phyloP scores from a whole-genome alignment of 2,888 invertebrate genomes.

The Trachelus troglodyta region DNA sequence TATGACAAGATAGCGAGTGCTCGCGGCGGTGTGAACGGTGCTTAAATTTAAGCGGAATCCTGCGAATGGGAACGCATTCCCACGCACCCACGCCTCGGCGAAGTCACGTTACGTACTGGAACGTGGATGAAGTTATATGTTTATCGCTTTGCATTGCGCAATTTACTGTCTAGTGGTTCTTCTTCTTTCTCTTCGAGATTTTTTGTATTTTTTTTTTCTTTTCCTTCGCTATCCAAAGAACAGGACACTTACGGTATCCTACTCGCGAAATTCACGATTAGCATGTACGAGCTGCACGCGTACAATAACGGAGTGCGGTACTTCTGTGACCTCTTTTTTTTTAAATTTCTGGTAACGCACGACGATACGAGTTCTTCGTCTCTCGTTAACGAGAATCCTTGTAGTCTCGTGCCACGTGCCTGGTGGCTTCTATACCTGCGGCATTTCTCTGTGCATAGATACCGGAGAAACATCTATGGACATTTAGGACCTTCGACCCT shows the following conservation, averaged over 20 bases:
- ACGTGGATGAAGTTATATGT: not conserved
- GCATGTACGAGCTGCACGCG: not conserved
- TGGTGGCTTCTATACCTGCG: not conserved
- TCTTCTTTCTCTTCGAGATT: not conserved
- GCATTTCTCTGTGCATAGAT: not conserved
- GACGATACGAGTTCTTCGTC: not conserved
- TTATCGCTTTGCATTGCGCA: not conserved
- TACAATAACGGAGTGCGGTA: not conserved
- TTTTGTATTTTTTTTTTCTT: not conserved
- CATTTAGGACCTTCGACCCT: not conserved
- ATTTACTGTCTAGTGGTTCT: not conserved
- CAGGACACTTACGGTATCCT: not conserved
- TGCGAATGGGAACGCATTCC: slow-evolving; percentile 29
- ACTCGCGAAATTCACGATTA: not conserved
- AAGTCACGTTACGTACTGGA: slow-evolving; percentile 7
- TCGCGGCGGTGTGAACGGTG: slow-evolving; percentile 4
- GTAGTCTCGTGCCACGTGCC: not conserved
- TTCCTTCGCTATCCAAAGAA: not conserved
- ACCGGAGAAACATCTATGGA: not conserved
- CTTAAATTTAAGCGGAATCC: slow-evolving; percentile 5
- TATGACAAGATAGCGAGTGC: not conserved
- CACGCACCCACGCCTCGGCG: slow-evolving; percentile 35
- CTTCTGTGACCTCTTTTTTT: not conserved
- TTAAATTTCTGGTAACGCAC: not conserved
- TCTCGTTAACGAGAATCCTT: not conserved